Evolutionary conservation across 2,888 invertebrate genomes (phyloP).

Genomic region (Parnassius mnemosyne): DNA sequence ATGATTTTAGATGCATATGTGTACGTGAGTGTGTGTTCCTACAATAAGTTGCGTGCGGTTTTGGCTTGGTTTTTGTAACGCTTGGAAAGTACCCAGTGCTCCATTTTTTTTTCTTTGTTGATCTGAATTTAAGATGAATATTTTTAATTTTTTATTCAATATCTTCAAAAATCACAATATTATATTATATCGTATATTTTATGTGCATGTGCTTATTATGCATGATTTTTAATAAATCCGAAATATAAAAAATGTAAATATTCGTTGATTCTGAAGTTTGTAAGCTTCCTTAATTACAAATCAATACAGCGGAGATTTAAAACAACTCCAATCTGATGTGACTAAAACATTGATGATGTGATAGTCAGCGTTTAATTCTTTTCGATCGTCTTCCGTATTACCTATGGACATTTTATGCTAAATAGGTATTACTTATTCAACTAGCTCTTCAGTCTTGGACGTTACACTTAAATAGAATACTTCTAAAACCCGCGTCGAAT

Average conservation of each 20-base stretch:
- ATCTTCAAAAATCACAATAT: conserved; percentile 34
- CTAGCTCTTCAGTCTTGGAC: conserved; percentile 80
- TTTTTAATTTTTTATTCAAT: conserved; percentile 1
- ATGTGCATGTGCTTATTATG: conserved; percentile 49
- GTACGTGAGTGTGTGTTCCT: too few species aligned
- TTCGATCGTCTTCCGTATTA: conserved; percentile 54
- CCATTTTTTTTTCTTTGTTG: too few species aligned
- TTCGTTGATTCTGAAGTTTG: conserved; percentile 74
- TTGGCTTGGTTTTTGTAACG: too few species aligned
- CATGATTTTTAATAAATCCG: conserved; percentile 44
- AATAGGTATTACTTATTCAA: conserved; percentile 76
- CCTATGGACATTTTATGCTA: conserved; percentile 78
- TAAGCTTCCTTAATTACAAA: conserved; percentile 58
- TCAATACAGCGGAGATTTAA: conserved; percentile 42
- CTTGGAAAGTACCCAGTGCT: too few species aligned
- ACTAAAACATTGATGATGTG: conserved; percentile 29
- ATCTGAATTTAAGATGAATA: too few species aligned
- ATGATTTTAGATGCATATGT: too few species aligned
- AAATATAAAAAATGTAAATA: conserved; percentile 72
- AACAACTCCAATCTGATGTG: conserved; percentile 36
- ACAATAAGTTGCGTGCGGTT: too few species aligned
- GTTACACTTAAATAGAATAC: conserved; percentile 79
- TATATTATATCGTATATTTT: conserved; percentile 40
- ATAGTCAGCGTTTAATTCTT: conserved; percentile 23
- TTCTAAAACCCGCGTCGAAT: conserved; percentile 78